Base-by-base conservation (phyloP, 2,888 invertebrate species). In the Ferrisia virgata region DNA sequence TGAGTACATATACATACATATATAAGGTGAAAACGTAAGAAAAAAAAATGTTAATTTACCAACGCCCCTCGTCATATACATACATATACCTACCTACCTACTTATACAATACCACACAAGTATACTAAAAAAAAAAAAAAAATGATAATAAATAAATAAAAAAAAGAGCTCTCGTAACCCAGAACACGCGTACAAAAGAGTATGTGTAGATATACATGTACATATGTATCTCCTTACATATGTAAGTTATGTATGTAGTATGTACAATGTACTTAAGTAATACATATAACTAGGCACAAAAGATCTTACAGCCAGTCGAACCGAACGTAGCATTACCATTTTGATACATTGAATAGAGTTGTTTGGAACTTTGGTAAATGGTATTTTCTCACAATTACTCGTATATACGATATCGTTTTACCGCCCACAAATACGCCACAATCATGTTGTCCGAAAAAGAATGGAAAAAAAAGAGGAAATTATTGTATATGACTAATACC, bases 351-450 rank as follows among this genome's bases (percentile, higher is more conserved):
- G 64, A 64, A 53, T 53, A 53, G 53, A 69, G 69, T 18, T 15
- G 72, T 36, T 39, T 36, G 72, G 72, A 76, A 72, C 18, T 72
- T 6, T 15, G 33, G 72, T 33, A 72, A 76, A 76, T 36, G 33
- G 9, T 76, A 76, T 76, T 76, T 76, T 76, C 72, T 76, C 72
- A 76, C 72, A 76, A 76, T 76, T 76, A 76, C 72, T 36, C 36
- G 8, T 76, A 13, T 3, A 33, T 69, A 76, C 72, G 72, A 76
- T 76, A 76, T 76, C 72, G 72, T 76, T 76, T 76, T 76, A 76
- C 72, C 72, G 72, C 72, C 72, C 72, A 76, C 72, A 33, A 76
- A 76, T 36, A 76, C 33, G 25, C 25, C 36, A 76, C 69, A 69
- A 33, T 69, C 15, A 69, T 28, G 69, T 36, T 36, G 25, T 15